Base-by-base conservation (phyloP, 2,113 vertebrate species). In the Aix galericulata region DNA sequence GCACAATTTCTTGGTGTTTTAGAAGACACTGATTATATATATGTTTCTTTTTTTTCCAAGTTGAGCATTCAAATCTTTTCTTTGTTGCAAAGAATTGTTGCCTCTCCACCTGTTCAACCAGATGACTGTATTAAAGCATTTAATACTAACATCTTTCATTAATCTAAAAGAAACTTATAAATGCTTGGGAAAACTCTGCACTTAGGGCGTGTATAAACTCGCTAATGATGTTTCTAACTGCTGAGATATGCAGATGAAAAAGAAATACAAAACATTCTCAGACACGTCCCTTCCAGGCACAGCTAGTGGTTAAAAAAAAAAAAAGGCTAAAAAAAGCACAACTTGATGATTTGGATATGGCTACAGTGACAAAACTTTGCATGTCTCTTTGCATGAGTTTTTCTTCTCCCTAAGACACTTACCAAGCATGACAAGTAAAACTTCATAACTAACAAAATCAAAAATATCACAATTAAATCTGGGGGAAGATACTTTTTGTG, bases 241-340 rank as follows among this genome's bases (percentile, higher is more conserved):
- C 79, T 76, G 40, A 91, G 85, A 94, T 76, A 91, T 11, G 32
- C 59, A 86, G 86, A 95, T 88, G 44, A 83, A 89, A 91, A 89
- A 48, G 22, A 62, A 88, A 82, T 18, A 89, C 8, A 69, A 79
- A 93, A 72, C 67, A 58, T 75, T 93, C 82, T 66, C 44, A 94
- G 79, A 88, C 59, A 69, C 2, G 18, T 40, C 27, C 68, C 86
- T 88, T 81, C 72, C 46, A 80, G 79, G 92, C 64, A 93, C 1
- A 75, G 46, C 12, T 53, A 63, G 46, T 46, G 40, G 26, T 40
- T 66, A 31, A 4, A 23, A 2, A 55, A 34, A 67, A 58, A 63
- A 38, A 34, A 21, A 31, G 6, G 26, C 44, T 58, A 25, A 29
- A 62, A 67, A 72, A 82, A 63, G 60, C 11, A 14, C 63, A 86